phyloP scores from a whole-genome alignment of 2,797 vertebrate species.

The Lacerta viridis region DNA sequence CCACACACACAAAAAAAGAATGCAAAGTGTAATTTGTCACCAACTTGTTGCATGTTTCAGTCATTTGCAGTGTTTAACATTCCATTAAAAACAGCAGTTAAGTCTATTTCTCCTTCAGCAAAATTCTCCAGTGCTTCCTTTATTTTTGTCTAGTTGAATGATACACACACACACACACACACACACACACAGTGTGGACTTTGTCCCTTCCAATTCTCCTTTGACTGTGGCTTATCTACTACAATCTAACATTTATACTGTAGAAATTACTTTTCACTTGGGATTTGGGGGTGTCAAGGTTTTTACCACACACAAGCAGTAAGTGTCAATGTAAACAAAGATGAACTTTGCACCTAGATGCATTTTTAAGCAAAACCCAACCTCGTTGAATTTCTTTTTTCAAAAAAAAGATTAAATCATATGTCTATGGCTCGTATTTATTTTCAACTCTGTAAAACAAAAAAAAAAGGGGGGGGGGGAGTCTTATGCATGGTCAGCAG shows the following conservation, averaged over 20 bases:
- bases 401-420: not conserved
- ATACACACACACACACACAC: too few species aligned
- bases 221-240: not conserved
- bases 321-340: not conserved
- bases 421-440: not conserved
- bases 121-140: not conserved
- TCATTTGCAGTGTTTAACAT: too few species aligned
- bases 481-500: not conserved
- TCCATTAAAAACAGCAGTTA: not conserved
- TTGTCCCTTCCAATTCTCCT: not conserved
- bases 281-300: not conserved
- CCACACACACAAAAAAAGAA: too few species aligned
- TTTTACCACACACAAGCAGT: not conserved
- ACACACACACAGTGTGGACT: not conserved
- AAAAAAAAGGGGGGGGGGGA: not conserved
- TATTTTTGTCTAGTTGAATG: not conserved
- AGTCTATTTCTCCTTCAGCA: not conserved
- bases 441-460: not conserved
- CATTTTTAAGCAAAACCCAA: not conserved
- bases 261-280: constrained; percentile 25
- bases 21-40: too few species aligned
- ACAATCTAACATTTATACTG: constrained; percentile 15
- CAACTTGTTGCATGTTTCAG: too few species aligned
- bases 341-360: not conserved
- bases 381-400: not conserved